These are phyloP conservation scores for Abrostola tripartita DNA, from an alignment of 2,888 invertebrate species.

Conservation along the genomic window DNA sequence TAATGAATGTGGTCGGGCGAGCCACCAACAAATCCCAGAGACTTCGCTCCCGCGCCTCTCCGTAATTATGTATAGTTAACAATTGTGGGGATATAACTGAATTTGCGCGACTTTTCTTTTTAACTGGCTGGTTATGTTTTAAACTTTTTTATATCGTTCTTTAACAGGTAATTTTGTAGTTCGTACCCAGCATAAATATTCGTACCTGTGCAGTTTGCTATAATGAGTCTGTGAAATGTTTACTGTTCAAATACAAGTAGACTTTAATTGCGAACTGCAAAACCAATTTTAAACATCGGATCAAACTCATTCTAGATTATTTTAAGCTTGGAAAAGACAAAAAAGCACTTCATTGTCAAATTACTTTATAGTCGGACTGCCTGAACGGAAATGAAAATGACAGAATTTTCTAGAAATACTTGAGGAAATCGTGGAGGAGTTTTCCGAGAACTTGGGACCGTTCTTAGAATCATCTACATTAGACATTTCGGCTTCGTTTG, in stretches of 20 bases:
- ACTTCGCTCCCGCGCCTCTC: slow-evolving; percentile 6
- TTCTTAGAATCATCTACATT: slow-evolving; percentile 26
- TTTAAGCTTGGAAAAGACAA: too few relatives aligned
- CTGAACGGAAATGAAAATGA: background rate
- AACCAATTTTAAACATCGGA: too few relatives aligned
- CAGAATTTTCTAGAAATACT: slow-evolving; percentile 7
- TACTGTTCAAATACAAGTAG: background rate
- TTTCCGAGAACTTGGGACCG: slow-evolving; percentile 7
- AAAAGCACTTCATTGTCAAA: too few relatives aligned
- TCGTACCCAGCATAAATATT: too few relatives aligned
- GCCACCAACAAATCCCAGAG: slow-evolving; percentile 13
- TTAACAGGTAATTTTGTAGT: slow-evolving; percentile 14
- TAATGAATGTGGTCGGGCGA: slow-evolving; percentile 17
- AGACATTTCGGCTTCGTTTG: slow-evolving; percentile 29
- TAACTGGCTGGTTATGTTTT: slow-evolving; percentile 22
- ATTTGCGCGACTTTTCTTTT: slow-evolving; percentile 24
- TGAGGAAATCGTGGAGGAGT: slow-evolving; percentile 11
- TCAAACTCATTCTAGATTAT: too few relatives aligned
- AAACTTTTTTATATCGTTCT: slow-evolving; percentile 1
- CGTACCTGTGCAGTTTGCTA: background rate
- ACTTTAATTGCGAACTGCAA: too few relatives aligned
- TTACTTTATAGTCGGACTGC: too few relatives aligned
- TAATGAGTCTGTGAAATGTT: background rate
- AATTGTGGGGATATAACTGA: slow-evolving; percentile 30
- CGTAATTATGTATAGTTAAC: slow-evolving; percentile 41